Percentiles rank a stretch among this genome's conserved stretches.
These are phyloP conservation scores for Pammene fasciana DNA, from an alignment of 2,888 invertebrate genomes.

Conservation along the genomic window DNA sequence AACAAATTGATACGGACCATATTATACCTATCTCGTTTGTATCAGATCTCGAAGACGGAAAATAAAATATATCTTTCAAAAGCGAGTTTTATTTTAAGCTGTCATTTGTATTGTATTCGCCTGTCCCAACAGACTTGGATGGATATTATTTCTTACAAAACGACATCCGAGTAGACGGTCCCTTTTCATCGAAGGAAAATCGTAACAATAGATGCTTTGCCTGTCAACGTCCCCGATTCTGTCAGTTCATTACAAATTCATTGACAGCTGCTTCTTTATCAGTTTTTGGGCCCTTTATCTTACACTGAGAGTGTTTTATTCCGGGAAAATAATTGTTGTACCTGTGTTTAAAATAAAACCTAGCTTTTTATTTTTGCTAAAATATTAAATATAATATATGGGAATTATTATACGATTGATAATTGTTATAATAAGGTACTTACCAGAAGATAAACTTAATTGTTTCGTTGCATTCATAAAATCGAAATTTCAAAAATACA, in stretches of 20 bases:
- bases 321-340: slow-evolving; percentile 3
- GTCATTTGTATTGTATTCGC: slow-evolving; percentile 54
- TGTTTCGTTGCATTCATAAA: too few relatives aligned
- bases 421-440: too few relatives aligned
- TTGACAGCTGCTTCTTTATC: slow-evolving; percentile 33
- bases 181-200: slow-evolving; percentile 59
- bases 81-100: slow-evolving; percentile 58
- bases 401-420: too few relatives aligned
- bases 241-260: slow-evolving; percentile 53
- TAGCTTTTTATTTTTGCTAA: not conserved
- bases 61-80: slow-evolving; percentile 38
- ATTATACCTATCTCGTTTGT: slow-evolving; percentile 10
- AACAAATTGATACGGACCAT: slow-evolving; percentile 1
- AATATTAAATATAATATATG: too few relatives aligned
- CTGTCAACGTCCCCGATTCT: slow-evolving; percentile 61
- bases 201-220: slow-evolving; percentile 65
- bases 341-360: not conserved
- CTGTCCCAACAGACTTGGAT: slow-evolving; percentile 52
- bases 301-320: not conserved
- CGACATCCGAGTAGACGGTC: slow-evolving; percentile 54
- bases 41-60: slow-evolving; percentile 13
- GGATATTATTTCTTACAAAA: slow-evolving; percentile 54
- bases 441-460: too few relatives aligned
- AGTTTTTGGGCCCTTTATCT: slow-evolving; percentile 11
- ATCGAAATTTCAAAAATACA: too few relatives aligned